Conservation (phyloP, 35 echinoderm and acorn worm species). For the Holothuria glaberrima region DNA sequence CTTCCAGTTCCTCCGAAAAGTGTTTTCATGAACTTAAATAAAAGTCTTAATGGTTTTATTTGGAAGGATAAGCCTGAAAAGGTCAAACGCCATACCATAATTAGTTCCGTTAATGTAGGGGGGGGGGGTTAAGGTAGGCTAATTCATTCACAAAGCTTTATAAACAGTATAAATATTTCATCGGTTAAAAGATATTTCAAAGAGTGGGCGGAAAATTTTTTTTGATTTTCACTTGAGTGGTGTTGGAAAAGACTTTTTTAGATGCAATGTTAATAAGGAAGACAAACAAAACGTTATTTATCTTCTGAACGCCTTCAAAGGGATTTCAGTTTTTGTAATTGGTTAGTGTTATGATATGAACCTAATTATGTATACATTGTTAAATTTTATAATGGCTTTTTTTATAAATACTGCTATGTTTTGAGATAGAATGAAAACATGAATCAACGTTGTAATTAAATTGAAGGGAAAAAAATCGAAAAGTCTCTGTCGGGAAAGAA, state of each 20-base stretch:
- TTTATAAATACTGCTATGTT: too few relatives aligned
- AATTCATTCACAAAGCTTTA: not conserved
- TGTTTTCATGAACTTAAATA: not conserved
- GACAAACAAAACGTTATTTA: too few relatives aligned
- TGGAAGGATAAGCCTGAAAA: conserved; percentile 4
- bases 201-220: not conserved
- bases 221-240: not conserved
- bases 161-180: not conserved
- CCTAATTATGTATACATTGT: too few relatives aligned
- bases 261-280: not conserved
- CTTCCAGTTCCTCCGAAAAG: too few relatives aligned
- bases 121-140: not conserved
- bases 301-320: too few relatives aligned
- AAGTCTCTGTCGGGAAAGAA: too few relatives aligned
- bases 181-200: not conserved
- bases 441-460: too few relatives aligned
- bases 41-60: not conserved
- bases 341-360: too few relatives aligned
- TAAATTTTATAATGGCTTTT: too few relatives aligned
- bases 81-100: not conserved
- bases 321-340: too few relatives aligned
- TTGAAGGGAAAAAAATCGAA: too few relatives aligned
- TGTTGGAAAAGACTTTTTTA: not conserved
- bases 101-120: not conserved
- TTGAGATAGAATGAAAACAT: too few relatives aligned